Evolutionary conservation across 1,140 invertebrate genomes (phyloP), one percentile per base, ranked within the genome.

Genomic region (Macrocentrus cingulum): DNA sequence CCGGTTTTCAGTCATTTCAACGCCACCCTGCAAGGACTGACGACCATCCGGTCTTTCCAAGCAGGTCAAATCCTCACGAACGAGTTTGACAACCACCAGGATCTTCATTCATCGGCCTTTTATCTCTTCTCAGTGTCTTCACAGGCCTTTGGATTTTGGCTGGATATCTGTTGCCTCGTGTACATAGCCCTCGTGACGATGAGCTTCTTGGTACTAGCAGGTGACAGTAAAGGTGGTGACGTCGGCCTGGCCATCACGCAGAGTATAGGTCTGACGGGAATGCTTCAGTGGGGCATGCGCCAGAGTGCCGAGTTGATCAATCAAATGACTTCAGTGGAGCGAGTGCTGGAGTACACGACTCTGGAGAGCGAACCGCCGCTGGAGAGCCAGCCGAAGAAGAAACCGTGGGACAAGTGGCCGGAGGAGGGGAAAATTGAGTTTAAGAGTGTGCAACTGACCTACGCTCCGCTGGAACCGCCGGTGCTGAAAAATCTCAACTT

Each of bases 321-420:
- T 67, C 86, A 94, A 72, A 94, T 95, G 90, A 94, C 90, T 1
- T 91, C 85, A 16, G 90, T 95, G 0, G 92, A 95, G 72, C 80
- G 92, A 29, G 83, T 94, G 1, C 65, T 91, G 0, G 89, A 94
- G 70, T 95, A 92, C 71, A 87, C 72, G 70, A 66, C 83, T 73
- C 57, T 89, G 71, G 20, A 73, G 25, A 83, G 84, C 16, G 91
- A 94, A 74, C 84, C 84, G 1, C 80, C 86, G 2, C 71, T 88
- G 1, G 82, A 87, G 51, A 85, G 85, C n/a, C 70, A 69, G 15
- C 79, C 82, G 0, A 83, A 84, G 2, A 85, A 86, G 66, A 86
- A 87, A 65, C 88, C 87, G 19, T 81, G 83, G 20, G 72, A 82
- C 4, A 75, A 78, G 6, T 92, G 92, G 92, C 92, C 92, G 0